These are phyloP conservation scores for Parotocinclus haroldoi DNA, from an alignment of 2,797 vertebrate species.

Conservation along the genomic window DNA sequence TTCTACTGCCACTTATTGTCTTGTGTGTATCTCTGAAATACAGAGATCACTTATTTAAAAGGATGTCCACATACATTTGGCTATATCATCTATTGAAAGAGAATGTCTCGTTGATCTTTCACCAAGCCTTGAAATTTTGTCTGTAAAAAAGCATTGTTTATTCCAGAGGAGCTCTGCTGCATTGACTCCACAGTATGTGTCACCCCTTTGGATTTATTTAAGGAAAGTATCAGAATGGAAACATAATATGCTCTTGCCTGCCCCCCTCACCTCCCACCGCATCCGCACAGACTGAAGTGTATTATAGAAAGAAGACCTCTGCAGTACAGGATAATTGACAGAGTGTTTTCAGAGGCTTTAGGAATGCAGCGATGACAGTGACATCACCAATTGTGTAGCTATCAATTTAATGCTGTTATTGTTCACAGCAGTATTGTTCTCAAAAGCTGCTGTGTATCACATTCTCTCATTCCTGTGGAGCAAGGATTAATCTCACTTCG, in stretches of 20 bases:
- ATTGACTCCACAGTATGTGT: constrained; percentile 56
- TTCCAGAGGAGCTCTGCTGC: constrained; percentile 12
- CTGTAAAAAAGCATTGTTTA: constrained; percentile 9
- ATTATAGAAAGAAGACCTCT: constrained; percentile 44
- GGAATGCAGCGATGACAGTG: constrained; percentile 35
- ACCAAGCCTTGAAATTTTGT: constrained; percentile 16
- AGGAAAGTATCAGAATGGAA: constrained; percentile 66
- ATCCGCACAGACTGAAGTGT: constrained; percentile 52
- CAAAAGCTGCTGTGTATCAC: constrained; percentile 52
- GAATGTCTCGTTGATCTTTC: background rate
- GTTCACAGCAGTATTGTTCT: constrained; percentile 51
- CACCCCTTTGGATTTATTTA: constrained; percentile 62
- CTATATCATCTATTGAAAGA: too few species aligned
- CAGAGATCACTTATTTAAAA: too few species aligned
- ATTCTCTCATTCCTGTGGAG: constrained; percentile 59
- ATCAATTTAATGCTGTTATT: constrained; percentile 55
- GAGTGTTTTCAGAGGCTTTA: constrained; percentile 46
- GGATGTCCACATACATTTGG: too few species aligned
- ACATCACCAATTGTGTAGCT: constrained; percentile 35
- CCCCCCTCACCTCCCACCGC: constrained; percentile 61
- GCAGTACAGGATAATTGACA: constrained; percentile 42
- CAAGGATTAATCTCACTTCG: constrained; percentile 41
- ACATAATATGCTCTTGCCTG: constrained; percentile 62
- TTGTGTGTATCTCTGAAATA: too few species aligned
- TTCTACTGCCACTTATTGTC: too few species aligned